Evolutionary conservation across 2,888 invertebrate species (phyloP), one percentile per base, ranked within the genome.

Genomic region (Lochmaea crataegi): DNA sequence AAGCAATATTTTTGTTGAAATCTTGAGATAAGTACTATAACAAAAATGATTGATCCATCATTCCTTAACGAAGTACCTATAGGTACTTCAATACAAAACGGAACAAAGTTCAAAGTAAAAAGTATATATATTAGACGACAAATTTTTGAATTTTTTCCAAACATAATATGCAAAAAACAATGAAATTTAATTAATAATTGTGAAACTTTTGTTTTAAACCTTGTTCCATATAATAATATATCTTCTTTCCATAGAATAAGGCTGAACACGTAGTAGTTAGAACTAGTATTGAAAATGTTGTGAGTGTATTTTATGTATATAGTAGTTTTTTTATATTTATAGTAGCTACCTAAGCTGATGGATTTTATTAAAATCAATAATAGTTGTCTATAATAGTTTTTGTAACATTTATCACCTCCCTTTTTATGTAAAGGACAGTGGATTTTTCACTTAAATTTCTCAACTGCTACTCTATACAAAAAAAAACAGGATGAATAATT

Each of bases 281-380:
- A 16, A 6, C 7, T 51, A 51, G 14, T 51, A 51, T 51, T 45
- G 11, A 45, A 45, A 51, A n/a, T 51, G 2, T 48, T 14, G 48
- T 63, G 7, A 42, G n/a, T 51, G 51, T 51, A 51, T 51, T 51
- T 11, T 51, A 51, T 51, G 14, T 51, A n/a, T 51, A 51, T 51
- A 51, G 51, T 51, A 51, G 42, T 45, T 45, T 51, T n/a, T 51
- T 51, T 51, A 5, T 51, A 51, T 51, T 16, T 51, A 12, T 45
- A 45, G 42, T 12, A 45, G 42, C 42, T 2, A 14, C 12, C 12
- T 45, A 45, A 45, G n/a, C 6, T 51, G 51, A 51, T 51, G 14
- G n/a, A 51, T 51, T 51, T 51, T 51, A n/a, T 51, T n/a, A 51
- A n/a, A 51, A 51, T 45, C 11, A 51, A n/a, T n/a, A 51, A 51